A percentile compares a stretch with the other conserved stretches of the same genome.
Evolutionary conservation across 2,797 vertebrate species (phyloP).

Genomic region (Poecilia picta): DNA sequence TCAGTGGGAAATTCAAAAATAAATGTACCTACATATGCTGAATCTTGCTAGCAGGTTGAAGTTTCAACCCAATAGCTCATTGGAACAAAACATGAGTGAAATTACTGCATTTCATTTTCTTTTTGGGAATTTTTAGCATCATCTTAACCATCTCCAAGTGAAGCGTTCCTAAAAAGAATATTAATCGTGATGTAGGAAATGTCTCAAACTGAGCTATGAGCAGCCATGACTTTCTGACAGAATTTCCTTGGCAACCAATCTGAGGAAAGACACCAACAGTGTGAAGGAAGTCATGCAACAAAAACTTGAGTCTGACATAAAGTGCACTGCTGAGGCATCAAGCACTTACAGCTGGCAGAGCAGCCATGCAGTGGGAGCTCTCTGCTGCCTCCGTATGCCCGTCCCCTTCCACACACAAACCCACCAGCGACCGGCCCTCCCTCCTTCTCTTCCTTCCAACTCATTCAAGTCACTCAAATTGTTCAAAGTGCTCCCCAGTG

Average conservation of each 20-base stretch:
- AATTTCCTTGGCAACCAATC: slow-evolving; percentile 50
- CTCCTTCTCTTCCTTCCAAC: slow-evolving; percentile 10
- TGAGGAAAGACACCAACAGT: slow-evolving; percentile 37
- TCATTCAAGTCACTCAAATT: slow-evolving; percentile 47
- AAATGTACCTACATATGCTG: neutral
- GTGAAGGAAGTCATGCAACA: slow-evolving; percentile 66
- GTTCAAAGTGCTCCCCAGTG: slow-evolving; percentile 54
- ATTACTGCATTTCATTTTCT: neutral
- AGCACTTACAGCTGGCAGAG: slow-evolving; percentile 21
- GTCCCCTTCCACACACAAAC: slow-evolving; percentile 50
- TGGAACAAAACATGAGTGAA: neutral
- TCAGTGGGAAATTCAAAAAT: neutral
- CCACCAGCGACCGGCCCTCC: slow-evolving; percentile 17
- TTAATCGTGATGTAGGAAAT: neutral
- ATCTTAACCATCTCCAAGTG: too few species aligned
- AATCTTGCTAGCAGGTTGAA: neutral
- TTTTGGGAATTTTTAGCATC: too few species aligned
- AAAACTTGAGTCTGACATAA: slow-evolving; percentile 59
- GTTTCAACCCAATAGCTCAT: neutral
- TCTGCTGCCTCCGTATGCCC: slow-evolving; percentile 13
- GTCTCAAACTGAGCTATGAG: slow-evolving; percentile 5
- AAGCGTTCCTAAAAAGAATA: neutral
- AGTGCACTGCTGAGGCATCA: slow-evolving; percentile 51
- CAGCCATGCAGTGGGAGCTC: slow-evolving; percentile 36
- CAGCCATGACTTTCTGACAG: slow-evolving; percentile 20